Base-by-base conservation (phyloP, 2,888 invertebrate genomes). In the Limnephilus auricula region DNA sequence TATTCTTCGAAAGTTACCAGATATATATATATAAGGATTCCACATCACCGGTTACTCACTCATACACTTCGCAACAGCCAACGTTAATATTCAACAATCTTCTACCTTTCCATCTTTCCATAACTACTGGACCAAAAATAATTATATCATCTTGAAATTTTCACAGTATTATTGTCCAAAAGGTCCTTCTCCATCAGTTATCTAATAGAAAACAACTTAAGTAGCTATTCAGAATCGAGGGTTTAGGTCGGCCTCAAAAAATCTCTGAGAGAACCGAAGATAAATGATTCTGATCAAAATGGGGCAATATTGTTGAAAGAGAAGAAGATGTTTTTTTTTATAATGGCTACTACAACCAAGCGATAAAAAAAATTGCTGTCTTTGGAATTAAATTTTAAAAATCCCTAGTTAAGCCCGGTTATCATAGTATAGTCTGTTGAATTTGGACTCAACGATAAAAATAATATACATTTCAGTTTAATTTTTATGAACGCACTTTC, bases 251-350 rank as follows among this genome's bases (percentile, higher is more conserved):
- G n/a, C 25, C n/a, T 65, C 65, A 65, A n/a, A 65, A 65, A 65
- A 65, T 65, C 65, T 65, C 65, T n/a, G 65, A 65, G 65, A 65
- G n/a, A 65, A 25, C 65, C 9, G 65, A 65, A 65, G 25, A 65
- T 65, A 65, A 65, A 65, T 65, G 65, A 65, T 65, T 78, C 79
- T 79, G 32, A 78, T 88, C 87, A 25, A 34, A 40, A 88, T 88
- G 37, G 25, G 78, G 87, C 31, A n/a, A 78, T 78, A 88, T 34
- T 32, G 32, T 78, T 34, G n/a, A 88, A 88, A 88, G 37, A 34
- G 34, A 79, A 88, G 31, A 30, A 32, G 34, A 78, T n/a, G 32
- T 65, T 86, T 79, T 88, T 34, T 88, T 88, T 88, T n/a, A 86
- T 86, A 30, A 30, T 50, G 9, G 86, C n/a, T 9, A 86, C 18